Conservation (phyloP, 2,113 vertebrate genomes). For the Hepsetus odoe region DNA sequence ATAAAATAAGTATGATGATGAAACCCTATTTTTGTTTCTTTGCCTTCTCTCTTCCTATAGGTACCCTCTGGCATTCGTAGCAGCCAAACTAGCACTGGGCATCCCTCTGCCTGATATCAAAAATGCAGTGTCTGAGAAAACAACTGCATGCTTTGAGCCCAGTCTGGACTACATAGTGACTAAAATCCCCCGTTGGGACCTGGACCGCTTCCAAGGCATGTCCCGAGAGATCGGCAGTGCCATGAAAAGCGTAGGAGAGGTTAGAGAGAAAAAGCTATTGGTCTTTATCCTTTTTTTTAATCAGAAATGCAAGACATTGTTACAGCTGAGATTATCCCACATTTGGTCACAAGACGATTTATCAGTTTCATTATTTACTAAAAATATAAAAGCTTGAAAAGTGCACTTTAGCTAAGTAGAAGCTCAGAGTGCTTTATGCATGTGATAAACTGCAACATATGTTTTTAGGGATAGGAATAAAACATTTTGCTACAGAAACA, state of each 20-base stretch:
- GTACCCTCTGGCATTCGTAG: constrained; percentile 92
- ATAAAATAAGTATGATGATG: neutral
- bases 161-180: constrained; percentile 95
- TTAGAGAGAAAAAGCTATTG: constrained; percentile 57
- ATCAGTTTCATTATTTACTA: too few relatives aligned
- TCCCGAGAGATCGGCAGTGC: constrained; percentile 87
- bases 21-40: neutral
- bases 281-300: neutral
- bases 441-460: too few relatives aligned
- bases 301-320: neutral
- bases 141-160: constrained; percentile 94
- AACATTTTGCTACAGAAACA: too few relatives aligned
- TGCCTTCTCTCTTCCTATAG: constrained; percentile 63
- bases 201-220: constrained; percentile 91
- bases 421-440: too few relatives aligned
- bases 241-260: constrained; percentile 98
- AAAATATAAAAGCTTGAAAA: too few relatives aligned
- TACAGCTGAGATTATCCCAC: neutral
- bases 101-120: constrained; percentile 92
- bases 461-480: too few relatives aligned
- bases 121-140: constrained; percentile 89
- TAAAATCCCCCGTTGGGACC: constrained; percentile 94
- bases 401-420: too few relatives aligned
- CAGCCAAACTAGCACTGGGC: constrained; percentile 91
- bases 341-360: too few relatives aligned